Base-by-base conservation (phyloP, 2,797 vertebrate genomes). In the Sebastes matsubarae region DNA sequence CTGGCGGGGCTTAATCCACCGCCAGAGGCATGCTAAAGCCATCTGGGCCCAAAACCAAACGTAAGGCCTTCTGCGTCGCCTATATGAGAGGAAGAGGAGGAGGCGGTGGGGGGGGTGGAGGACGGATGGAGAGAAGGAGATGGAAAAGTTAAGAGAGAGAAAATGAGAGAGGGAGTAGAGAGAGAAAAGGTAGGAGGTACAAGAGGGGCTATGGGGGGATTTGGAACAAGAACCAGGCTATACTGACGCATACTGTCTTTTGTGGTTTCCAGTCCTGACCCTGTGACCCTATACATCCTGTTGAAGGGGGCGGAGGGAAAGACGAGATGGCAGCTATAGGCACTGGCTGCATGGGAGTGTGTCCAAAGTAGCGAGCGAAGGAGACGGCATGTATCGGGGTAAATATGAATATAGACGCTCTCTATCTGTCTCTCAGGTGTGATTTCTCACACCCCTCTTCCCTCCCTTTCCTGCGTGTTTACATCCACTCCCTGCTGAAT, bases 21-120 rank as follows among this genome's bases (percentile, higher is more conserved):
- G 93, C 93, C 91, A 93, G 92, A 93, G 89, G 92, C 92, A 93
- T 89, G 92, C 91, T 90, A 90, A 94, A 95, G 89, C 89, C 93
- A 95, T 93, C 94, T 94, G 93, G 91, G 91, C 88, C 87, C 78
- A 86, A 90, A 93, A 92, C 82, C 88, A 90, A 94, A 93, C 75
- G 90, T 85, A 84, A 92, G 81, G 87, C 81, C 74, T 82, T 87
- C 69, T 75, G 78, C 58, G 38, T 82, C 88, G 88, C 83, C 89
- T 89, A 82, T 87, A 88, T 55, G 78, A 86, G 80, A 82, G 64
- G 70, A 68, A 67, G 63, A 67, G 68, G 4, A 34, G 46, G 46
- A 8, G 69, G 84, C 29, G 29, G 60, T 60, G 2, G 55, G 71
- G 65, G 1, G 36, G 36, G 36, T 38, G 52, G 75, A 27, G 80